Conservation (phyloP, 2,888 invertebrate species). For the Andrena chrysosceles region DNA sequence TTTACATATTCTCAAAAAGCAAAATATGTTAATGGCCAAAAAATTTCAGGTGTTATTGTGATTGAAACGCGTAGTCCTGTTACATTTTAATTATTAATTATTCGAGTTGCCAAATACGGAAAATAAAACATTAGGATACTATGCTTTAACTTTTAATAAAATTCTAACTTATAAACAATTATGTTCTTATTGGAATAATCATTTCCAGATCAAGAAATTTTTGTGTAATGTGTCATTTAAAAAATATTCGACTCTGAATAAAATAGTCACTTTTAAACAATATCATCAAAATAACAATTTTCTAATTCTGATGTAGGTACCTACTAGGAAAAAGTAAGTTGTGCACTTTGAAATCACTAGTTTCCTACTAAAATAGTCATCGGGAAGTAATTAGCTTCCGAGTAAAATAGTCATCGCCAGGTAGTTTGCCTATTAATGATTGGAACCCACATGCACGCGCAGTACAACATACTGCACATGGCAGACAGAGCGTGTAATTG, state of each 20-base stretch:
- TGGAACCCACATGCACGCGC: neutral
- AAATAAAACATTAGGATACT: too few relatives aligned
- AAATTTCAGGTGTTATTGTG: too few relatives aligned
- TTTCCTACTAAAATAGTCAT: neutral
- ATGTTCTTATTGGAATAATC: neutral
- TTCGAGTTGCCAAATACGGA: too few relatives aligned
- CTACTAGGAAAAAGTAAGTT: neutral
- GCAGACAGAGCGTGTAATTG: constrained; percentile 29
- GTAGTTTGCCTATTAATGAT: neutral
- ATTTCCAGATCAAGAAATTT: neutral
- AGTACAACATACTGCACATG: neutral
- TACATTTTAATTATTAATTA: too few relatives aligned
- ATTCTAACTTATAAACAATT: neutral
- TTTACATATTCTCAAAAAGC: too few relatives aligned
- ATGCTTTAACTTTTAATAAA: neutral
- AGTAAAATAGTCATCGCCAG: neutral
- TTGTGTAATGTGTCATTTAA: neutral
- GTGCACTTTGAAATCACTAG: neutral
- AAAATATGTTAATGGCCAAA: too few relatives aligned
- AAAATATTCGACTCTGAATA: neutral
- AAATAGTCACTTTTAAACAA: neutral
- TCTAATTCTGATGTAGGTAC: neutral
- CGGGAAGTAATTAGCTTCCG: neutral
- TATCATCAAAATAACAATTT: neutral
- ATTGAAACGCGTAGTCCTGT: too few relatives aligned